These are phyloP conservation scores for Tragopan temminckii DNA, from an alignment of 2,797 vertebrate genomes.

Conservation along the genomic window DNA sequence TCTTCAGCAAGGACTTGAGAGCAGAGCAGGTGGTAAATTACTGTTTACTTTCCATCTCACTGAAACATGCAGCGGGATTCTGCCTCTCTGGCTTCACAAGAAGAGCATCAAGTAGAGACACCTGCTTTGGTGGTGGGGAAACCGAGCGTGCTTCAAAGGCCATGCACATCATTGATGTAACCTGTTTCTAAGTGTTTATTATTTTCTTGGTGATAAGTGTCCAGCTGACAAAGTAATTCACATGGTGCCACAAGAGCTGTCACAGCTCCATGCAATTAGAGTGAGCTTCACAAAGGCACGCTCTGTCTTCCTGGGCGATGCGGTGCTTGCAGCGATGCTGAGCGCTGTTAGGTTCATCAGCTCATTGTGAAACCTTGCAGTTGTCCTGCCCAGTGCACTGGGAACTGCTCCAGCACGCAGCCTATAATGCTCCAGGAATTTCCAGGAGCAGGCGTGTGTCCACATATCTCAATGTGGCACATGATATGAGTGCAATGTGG, in stretches of 20 bases:
- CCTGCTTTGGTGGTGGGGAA: background rate
- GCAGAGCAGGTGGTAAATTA: conserved; percentile 24
- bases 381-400: background rate
- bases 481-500: background rate
- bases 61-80: background rate
- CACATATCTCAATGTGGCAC: background rate
- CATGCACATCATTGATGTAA: background rate
- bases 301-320: background rate
- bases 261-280: background rate
- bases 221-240: conserved; percentile 16
- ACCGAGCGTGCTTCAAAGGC: fast-evolving
- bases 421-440: background rate
- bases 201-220: background rate
- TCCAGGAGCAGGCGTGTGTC: fast-evolving
- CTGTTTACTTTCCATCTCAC: background rate
- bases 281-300: background rate
- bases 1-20: background rate
- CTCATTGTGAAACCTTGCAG: background rate
- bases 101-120: background rate
- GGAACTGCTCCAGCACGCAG: background rate
- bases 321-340: background rate
- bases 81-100: background rate
- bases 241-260: background rate
- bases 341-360: background rate
- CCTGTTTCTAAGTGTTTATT: background rate